Conservation (phyloP, 2,888 invertebrate species). For the Dysmachus trigonus region DNA sequence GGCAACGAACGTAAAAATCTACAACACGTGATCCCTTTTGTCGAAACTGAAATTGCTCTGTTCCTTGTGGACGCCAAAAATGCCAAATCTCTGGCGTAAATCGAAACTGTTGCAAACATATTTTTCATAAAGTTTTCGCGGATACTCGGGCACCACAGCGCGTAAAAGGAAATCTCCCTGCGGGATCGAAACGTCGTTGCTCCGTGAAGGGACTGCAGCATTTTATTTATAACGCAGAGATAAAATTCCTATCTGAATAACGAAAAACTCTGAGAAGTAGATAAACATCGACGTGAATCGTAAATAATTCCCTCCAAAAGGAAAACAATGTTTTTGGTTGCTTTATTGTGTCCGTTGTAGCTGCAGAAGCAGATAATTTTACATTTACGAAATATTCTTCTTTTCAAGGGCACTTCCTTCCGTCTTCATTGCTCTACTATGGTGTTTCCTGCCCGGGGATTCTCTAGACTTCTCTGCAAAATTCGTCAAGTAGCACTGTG, state of each 20-base stretch:
- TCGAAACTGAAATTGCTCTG: not conserved
- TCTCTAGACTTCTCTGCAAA: not conserved
- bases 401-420: not conserved
- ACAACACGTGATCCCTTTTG: not conserved
- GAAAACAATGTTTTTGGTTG: slow-evolving; percentile 14
- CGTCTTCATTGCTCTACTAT: not conserved
- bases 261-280: not conserved
- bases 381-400: not conserved
- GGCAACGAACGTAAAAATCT: not conserved
- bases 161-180: not conserved
- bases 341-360: slow-evolving; percentile 18
- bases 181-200: not conserved
- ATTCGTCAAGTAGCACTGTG: not conserved
- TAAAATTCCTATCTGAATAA: not conserved
- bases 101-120: slow-evolving; percentile 31
- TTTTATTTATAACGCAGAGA: not conserved
- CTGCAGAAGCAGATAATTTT: slow-evolving; percentile 11
- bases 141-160: not conserved
- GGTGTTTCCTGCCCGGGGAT: not conserved
- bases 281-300: slow-evolving; percentile 10
- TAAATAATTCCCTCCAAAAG: slow-evolving; percentile 2
- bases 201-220: not conserved
- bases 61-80: not conserved
- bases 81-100: not conserved
- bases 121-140: slow-evolving; percentile 21